Evolutionary conservation across 2,888 invertebrate genomes (phyloP), one percentile per base, ranked within the genome.

Genomic region (Melolontha melolontha): DNA sequence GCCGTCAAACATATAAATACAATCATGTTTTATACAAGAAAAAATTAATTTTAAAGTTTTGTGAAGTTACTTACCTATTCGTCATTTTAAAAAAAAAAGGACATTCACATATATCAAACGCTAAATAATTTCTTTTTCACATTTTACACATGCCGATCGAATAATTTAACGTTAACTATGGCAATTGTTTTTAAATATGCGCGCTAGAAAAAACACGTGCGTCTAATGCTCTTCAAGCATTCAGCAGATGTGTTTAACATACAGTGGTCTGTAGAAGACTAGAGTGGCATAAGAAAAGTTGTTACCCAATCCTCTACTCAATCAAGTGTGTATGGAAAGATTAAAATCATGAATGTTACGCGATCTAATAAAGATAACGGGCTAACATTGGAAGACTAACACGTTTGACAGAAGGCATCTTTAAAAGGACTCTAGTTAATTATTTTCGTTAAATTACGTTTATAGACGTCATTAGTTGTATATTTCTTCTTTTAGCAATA

Each of bases 241-340:
- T 59, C 44, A 59, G 14, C 47, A 59, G 44, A 59, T 59, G 59
- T 59, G 59, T 47, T 59, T 59, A 59, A 59, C 59, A 47, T 59
- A 59, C 44, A 59, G 41, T 52, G 64, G 64, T 64, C 64, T 22
- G 52, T 14, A 12, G 64, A 64, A 52, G 64, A 64, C 64, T 64
- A 64, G 40, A 29, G 41, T 52, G 50, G 64, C 64, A 52, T 64
- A 39, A 52, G 51, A 52, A 41, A 39, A 52, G 51, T 64, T 64
- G 64, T 64, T 64, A 64, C 51, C 52, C 64, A 64, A 64, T 64
- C 64, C 64, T 27, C 8, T 50, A 16, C 50, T 50, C 50, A 50
- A 50, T 50, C 50, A 50, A 50, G 27, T 17, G 50, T 50, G 52
- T 34, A 64, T 52, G 17, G 42, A 22, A 42, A 52, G 59, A 59